Evolutionary conservation across 2,797 vertebrate genomes (phyloP).

Genomic region (Bovichtus diacanthus): DNA sequence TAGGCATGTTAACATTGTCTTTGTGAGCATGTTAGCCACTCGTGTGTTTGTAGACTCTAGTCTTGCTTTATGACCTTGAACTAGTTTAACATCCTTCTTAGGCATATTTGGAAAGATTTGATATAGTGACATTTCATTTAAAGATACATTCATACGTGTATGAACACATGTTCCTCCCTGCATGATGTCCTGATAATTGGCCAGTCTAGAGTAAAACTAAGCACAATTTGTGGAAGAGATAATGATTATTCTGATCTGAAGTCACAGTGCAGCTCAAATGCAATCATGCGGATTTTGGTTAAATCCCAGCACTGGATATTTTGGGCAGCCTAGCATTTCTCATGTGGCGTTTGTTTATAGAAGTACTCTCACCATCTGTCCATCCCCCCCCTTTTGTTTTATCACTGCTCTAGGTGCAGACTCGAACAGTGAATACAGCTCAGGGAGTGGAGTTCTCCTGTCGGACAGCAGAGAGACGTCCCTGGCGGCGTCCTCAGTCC

Average conservation of each 20-base stretch:
- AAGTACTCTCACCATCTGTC: slow-evolving; percentile 70
- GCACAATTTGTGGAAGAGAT: neutral
- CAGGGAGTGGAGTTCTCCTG: slow-evolving; percentile 85
- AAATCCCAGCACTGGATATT: slow-evolving; percentile 43
- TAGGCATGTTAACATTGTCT: neutral
- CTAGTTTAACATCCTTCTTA: neutral
- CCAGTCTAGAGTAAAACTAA: slow-evolving; percentile 7
- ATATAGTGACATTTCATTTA: slow-evolving; percentile 4
- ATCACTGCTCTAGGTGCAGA: slow-evolving; percentile 78
- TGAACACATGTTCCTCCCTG: neutral
- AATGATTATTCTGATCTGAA: slow-evolving; percentile 21
- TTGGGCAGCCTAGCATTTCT: slow-evolving; percentile 58
- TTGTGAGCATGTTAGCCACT: neutral
- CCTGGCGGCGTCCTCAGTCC: slow-evolving; percentile 76
- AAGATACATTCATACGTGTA: neutral
- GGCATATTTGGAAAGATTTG: neutral
- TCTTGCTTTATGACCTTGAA: neutral
- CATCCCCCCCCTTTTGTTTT: slow-evolving; percentile 50
- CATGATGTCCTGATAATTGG: neutral
- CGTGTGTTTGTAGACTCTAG: neutral
- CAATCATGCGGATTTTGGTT: slow-evolving; percentile 54
- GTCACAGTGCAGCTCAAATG: slow-evolving; percentile 39
- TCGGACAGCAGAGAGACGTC: slow-evolving; percentile 91
- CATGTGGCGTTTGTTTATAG: slow-evolving; percentile 68
- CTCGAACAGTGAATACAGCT: slow-evolving; percentile 90